Percentiles rank a stretch among this genome's conserved stretches.
phyloP scores from a whole-genome alignment of 1,140 invertebrate species.

The Aphelinus certus region DNA sequence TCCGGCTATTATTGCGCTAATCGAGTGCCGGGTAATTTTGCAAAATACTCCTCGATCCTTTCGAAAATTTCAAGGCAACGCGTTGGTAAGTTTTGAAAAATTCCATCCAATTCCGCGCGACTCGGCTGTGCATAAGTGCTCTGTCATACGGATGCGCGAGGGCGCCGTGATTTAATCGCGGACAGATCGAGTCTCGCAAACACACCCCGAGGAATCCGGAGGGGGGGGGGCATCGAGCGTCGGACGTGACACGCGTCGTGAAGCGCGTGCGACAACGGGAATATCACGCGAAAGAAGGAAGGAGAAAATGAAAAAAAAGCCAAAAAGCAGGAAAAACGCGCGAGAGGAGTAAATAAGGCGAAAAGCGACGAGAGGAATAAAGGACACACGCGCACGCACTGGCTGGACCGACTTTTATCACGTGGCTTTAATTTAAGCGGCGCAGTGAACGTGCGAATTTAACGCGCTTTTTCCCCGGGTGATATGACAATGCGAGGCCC shows the following conservation, averaged over 20 bases:
- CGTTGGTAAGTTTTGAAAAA: too few relatives aligned
- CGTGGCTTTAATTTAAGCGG: constrained; percentile 65
- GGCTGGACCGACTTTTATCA: constrained; percentile 60
- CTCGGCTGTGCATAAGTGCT: too few relatives aligned
- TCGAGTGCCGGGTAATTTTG: too few relatives aligned
- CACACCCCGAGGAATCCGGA: neutral
- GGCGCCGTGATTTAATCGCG: neutral
- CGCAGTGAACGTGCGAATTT: constrained; percentile 62
- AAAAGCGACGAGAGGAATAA: constrained; percentile 31
- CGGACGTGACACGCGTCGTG: too few relatives aligned
- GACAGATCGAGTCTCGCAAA: too few relatives aligned
- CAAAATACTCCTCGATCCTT: too few relatives aligned
- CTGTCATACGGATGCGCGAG: too few relatives aligned
- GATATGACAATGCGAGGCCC: constrained; percentile 47
- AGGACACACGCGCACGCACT: constrained; percentile 42
- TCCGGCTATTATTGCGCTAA: too few relatives aligned
- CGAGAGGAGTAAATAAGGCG: constrained; percentile 30
- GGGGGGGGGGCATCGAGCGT: neutral
- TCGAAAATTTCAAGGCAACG: too few relatives aligned
- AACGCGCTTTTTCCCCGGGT: constrained; percentile 50
- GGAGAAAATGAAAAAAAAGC: constrained; percentile 3
- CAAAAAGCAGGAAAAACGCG: neutral
- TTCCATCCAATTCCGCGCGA: too few relatives aligned
- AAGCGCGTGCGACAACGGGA: too few relatives aligned
- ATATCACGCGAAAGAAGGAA: too few relatives aligned